phyloP scores from a whole-genome alignment of 2,888 invertebrate genomes.

The Lepas anatifera region DNA sequence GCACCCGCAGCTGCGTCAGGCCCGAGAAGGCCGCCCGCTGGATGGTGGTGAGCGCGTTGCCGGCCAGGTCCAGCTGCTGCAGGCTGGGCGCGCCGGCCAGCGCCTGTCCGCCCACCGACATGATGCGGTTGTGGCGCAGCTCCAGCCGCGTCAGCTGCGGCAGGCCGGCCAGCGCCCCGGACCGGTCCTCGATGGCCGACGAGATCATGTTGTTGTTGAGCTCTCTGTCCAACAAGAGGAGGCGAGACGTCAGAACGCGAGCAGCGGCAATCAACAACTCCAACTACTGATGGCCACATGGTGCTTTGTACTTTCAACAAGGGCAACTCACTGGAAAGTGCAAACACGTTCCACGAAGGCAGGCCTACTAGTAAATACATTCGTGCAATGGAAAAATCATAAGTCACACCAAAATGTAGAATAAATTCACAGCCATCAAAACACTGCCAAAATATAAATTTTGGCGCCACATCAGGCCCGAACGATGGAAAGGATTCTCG shows the following conservation, averaged over 20 bases:
- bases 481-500: too few species aligned
- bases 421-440: too few species aligned
- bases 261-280: background rate
- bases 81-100: slow-evolving; percentile 21
- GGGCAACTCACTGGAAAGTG: too few species aligned
- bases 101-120: slow-evolving; percentile 27
- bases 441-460: too few species aligned
- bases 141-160: slow-evolving; percentile 31
- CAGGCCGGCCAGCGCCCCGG: slow-evolving; percentile 33
- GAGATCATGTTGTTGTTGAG: slow-evolving; percentile 69
- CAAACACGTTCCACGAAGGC: too few species aligned
- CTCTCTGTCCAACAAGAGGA: slow-evolving; percentile 39
- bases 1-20: slow-evolving; percentile 50
- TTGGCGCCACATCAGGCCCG: too few species aligned
- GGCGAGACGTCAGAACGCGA: background rate
- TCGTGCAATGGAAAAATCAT: too few species aligned
- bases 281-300: too few species aligned
- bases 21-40: slow-evolving; percentile 73
- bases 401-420: too few species aligned
- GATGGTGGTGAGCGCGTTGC: slow-evolving; percentile 69
- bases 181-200: slow-evolving; percentile 9
- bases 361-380: too few species aligned
- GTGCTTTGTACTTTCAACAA: too few species aligned
- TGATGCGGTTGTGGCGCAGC: slow-evolving; percentile 35
- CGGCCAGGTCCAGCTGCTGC: slow-evolving; percentile 59